Percentiles rank a stretch among this genome's conserved stretches.
Evolutionary conservation across 2,113 vertebrate species (phyloP).

Genomic region (Mormoops blainvillei): DNA sequence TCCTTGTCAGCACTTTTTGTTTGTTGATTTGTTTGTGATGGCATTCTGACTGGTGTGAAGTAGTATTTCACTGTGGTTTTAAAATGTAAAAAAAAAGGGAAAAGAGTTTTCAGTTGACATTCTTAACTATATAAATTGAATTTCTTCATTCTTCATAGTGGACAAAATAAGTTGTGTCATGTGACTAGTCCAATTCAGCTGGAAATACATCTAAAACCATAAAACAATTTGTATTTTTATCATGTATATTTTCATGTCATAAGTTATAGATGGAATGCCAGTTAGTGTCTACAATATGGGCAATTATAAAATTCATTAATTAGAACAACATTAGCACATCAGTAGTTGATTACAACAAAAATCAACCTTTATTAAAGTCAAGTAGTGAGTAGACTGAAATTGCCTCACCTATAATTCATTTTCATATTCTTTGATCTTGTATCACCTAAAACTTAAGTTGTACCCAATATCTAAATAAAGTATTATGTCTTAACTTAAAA

Average conservation of each 20-base stretch:
- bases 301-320: neutral
- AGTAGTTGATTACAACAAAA: neutral
- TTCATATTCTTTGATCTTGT: constrained; percentile 14
- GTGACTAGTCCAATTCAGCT: neutral
- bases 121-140: neutral
- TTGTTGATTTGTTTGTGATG: too few species aligned
- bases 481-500: neutral
- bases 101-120: neutral
- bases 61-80: too few species aligned
- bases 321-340: neutral
- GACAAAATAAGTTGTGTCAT: neutral
- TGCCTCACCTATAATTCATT: constrained; percentile 10
- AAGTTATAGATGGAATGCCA: neutral
- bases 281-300: neutral
- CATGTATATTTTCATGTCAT: neutral
- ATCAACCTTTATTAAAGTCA: neutral
- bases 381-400: neutral
- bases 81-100: too few species aligned
- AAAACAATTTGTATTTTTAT: constrained; percentile 20
- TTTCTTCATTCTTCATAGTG: neutral
- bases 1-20: too few species aligned
- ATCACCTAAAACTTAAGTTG: neutral
- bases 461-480: neutral
- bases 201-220: neutral
- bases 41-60: too few species aligned